These are phyloP conservation scores for Nixonia krombeini DNA, from an alignment of 1,140 invertebrate species.

Conservation along the genomic window DNA sequence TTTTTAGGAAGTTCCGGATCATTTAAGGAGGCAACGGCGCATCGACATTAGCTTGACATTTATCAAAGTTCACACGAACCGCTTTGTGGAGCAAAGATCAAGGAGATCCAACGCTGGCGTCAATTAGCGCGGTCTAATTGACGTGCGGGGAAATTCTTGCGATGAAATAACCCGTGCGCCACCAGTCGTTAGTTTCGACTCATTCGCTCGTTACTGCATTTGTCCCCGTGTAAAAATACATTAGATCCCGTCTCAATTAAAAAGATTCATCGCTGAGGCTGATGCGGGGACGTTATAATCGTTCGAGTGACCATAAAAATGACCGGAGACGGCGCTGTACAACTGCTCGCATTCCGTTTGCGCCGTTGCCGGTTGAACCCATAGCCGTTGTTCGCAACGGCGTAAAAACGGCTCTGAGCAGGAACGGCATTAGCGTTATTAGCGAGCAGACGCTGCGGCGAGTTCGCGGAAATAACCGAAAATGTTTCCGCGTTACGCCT, in stretches of 20 bases:
- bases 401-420: neutral
- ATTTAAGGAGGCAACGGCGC: neutral
- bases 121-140: slow-evolving; percentile 8
- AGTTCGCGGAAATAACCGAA: slow-evolving; percentile 1
- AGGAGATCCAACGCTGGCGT: neutral
- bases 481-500: slow-evolving; percentile 12
- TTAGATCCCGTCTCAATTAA: no score
- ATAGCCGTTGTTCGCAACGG: neutral
- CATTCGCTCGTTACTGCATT: slow-evolving; percentile 1
- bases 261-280: no score
- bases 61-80: slow-evolving; percentile 6
- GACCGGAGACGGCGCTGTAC: no score
- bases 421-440: neutral
- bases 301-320: no score
- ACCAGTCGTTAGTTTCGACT: slow-evolving; percentile 7
- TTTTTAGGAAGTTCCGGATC: neutral
- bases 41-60: slow-evolving; percentile 14
- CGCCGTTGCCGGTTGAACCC: no score
- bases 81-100: slow-evolving; percentile 7
- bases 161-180: slow-evolving; percentile 3
- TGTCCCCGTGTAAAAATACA: neutral
- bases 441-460: neutral
- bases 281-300: no score
- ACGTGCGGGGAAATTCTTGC: neutral
- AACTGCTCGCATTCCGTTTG: no score